Conservation (phyloP, 2,113 vertebrate genomes). For the Hiodon tergisus region DNA sequence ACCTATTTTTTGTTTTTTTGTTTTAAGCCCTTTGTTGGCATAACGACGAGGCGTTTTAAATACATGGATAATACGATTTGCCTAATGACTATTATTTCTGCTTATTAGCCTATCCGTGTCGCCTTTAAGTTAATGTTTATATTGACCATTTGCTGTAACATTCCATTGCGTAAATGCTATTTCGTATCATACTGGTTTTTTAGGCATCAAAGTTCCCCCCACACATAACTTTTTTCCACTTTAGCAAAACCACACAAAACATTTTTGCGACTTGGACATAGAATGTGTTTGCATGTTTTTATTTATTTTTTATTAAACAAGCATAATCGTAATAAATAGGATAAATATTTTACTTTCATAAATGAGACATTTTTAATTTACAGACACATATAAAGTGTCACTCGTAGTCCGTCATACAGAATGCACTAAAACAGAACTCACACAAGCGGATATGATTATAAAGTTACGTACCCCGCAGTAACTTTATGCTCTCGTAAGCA, state of each 20-base stretch:
- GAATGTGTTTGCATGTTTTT: slow-evolving; percentile 35
- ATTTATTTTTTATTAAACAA: slow-evolving; percentile 55
- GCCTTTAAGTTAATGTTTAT: too few species aligned
- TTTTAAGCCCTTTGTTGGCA: too few species aligned
- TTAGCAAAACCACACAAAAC: neutral
- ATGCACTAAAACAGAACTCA: slow-evolving; percentile 18
- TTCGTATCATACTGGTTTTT: too few species aligned
- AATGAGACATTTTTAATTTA: slow-evolving; percentile 7
- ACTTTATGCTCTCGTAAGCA: slow-evolving; percentile 15
- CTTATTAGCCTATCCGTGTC: too few species aligned
- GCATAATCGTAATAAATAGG: slow-evolving; percentile 46
- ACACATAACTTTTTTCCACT: too few species aligned
- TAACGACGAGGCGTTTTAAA: too few species aligned
- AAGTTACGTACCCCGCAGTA: slow-evolving; percentile 11
- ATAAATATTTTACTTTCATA: slow-evolving; percentile 17
- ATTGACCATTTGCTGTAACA: too few species aligned
- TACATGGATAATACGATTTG: too few species aligned
- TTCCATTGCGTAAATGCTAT: too few species aligned
- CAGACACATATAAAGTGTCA: slow-evolving; percentile 35
- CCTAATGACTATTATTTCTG: too few species aligned
- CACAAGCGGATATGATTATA: slow-evolving; percentile 22
- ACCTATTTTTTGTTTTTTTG: too few species aligned
- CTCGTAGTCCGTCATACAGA: slow-evolving; percentile 26
- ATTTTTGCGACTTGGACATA: slow-evolving; percentile 30
- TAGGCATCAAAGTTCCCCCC: too few species aligned